Evolutionary conservation across 2,113 vertebrate genomes (phyloP), one percentile per base, ranked within the genome.

Genomic region (Octodon degus): DNA sequence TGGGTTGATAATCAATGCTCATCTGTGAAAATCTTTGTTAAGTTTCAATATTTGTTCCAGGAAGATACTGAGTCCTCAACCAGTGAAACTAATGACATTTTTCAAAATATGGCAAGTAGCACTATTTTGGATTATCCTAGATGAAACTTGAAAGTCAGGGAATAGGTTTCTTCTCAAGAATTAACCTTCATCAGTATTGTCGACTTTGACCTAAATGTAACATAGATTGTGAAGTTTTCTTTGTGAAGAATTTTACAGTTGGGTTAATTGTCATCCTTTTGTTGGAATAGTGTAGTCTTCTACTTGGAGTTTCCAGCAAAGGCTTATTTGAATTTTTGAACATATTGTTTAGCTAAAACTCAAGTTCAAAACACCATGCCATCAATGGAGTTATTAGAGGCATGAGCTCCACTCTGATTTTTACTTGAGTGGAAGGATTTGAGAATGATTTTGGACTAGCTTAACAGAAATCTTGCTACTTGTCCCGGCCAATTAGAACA

Each of bases 31-130:
- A 67, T 1, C 2, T 92, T 9, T 85, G 1, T 58, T 53, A 30
- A 58, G 55, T 89, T 96, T 81, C 40, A 79, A 60, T 60, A 30
- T 62, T 84, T 89, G 55, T 10, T 77, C 17, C 17, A 37, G 27
- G 58, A 74, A 76, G 34, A 68, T 53, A 67, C 5, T 74, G 19
- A 47, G 89, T 91, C 86, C 43, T 67, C 60, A 90, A 37, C 19
- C 43, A 70, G 13, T 65, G 27, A 84, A 84, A 76, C 9, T 87
- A 62, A n/a, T 47, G 37, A 72, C 13, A 43, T 32, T 83, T 96
- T 93, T 65, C 63, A 96, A 96, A 95, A 60, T 86, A 84, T 74
- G 40, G 11, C 40, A 90, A 77, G 74, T 93, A 76, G 60, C 34
- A 37, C 0, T 7, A 58, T 67, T 7, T 68, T 90, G 43, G 50